Conservation (phyloP, 2,797 vertebrate genomes). For the Neoniphon sammara region DNA sequence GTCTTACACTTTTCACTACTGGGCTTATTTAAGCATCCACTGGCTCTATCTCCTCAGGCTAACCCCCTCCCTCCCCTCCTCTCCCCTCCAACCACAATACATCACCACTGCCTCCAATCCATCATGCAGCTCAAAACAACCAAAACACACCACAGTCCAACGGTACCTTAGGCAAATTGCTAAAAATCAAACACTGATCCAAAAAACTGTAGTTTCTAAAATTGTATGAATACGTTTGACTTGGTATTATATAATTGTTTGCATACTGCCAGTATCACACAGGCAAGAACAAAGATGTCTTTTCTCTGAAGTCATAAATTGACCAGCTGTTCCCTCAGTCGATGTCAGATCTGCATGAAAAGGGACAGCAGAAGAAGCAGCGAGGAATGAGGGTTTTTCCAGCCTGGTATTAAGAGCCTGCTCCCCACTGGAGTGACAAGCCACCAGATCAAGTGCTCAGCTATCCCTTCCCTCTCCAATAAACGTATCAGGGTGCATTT, state of each 20-base stretch:
- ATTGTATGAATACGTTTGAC: background rate
- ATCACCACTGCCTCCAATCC: background rate
- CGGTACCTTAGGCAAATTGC: background rate
- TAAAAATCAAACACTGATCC: background rate
- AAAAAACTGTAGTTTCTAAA: background rate
- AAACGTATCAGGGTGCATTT: slow-evolving; percentile 57
- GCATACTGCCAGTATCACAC: background rate
- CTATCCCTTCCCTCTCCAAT: slow-evolving; percentile 50
- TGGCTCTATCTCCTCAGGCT: slow-evolving; percentile 54
- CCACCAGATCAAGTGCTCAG: slow-evolving; percentile 51
- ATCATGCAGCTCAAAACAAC: background rate
- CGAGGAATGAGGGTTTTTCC: background rate
- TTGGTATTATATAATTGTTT: background rate
- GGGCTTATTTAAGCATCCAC: slow-evolving; percentile 62
- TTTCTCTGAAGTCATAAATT: slow-evolving; percentile 9
- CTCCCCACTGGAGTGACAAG: slow-evolving; percentile 35
- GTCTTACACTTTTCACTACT: slow-evolving; percentile 70
- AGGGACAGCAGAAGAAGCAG: slow-evolving; percentile 6
- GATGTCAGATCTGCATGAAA: slow-evolving; percentile 11
- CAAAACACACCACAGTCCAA: background rate
- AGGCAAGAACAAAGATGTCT: background rate
- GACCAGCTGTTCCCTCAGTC: slow-evolving; percentile 26
- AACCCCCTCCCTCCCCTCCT: slow-evolving; percentile 28
- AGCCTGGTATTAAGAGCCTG: slow-evolving; percentile 24
- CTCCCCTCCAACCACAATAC: slow-evolving; percentile 22